These are phyloP conservation scores for Deroptyus accipitrinus DNA, from an alignment of 2,113 vertebrate species.

Conservation along the genomic window DNA sequence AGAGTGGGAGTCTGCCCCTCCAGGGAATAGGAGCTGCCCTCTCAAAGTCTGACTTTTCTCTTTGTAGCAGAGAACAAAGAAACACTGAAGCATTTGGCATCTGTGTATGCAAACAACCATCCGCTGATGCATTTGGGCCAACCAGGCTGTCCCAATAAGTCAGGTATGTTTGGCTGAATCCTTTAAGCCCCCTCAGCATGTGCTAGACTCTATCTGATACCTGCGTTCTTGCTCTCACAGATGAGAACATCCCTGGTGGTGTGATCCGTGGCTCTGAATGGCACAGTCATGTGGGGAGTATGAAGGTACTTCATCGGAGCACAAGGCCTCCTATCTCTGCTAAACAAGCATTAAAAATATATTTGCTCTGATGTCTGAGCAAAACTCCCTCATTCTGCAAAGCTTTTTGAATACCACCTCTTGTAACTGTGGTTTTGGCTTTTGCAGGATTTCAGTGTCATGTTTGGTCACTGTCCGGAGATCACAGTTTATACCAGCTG, in stretches of 20 bases:
- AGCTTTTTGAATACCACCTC: not conserved
- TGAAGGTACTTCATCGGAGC: conserved; percentile 83
- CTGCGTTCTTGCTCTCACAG: conserved; percentile 46
- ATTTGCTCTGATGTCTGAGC: not conserved
- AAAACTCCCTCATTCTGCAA: not conserved
- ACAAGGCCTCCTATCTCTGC: not conserved
- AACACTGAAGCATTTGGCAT: conserved; percentile 91
- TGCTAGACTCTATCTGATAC: not conserved
- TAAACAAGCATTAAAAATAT: not conserved
- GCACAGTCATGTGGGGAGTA: conserved; percentile 94
- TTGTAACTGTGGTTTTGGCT: not conserved
- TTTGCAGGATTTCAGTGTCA: conserved; percentile 91
- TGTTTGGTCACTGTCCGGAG: conserved; percentile 93
- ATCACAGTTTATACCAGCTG: conserved; percentile 96
- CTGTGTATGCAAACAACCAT: conserved; percentile 91
- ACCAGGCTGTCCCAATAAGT: conserved; percentile 86
- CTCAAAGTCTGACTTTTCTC: not conserved
- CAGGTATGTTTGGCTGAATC: conserved; percentile 74
- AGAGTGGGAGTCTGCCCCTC: not conserved
- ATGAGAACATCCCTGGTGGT: conserved; percentile 83
- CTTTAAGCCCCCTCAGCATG: not conserved
- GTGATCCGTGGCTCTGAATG: conserved; percentile 92
- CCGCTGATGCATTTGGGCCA: conserved; percentile 90
- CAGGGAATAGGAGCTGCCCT: not conserved
- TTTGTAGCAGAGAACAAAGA: conserved; percentile 89